Evolutionary conservation across 2,888 invertebrate genomes (phyloP).

Genomic region (Idaea dimidiata): DNA sequence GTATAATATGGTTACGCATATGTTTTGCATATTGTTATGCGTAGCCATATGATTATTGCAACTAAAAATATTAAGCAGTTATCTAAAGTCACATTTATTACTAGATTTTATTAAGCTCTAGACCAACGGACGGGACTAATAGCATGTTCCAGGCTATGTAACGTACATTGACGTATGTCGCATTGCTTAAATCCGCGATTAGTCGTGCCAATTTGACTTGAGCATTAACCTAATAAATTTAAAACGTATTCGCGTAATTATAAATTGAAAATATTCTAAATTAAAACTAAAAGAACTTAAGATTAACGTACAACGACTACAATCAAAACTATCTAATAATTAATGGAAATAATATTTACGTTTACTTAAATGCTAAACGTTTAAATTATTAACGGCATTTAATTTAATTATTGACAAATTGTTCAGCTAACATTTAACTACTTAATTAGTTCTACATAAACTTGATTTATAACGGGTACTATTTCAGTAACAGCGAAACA

Average conservation of each 20-base stretch:
- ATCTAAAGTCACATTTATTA: conserved; percentile 78
- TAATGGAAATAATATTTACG: conserved; percentile 15
- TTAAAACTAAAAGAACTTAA: conserved; percentile 11
- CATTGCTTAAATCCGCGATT: background rate
- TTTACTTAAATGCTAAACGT: conserved; percentile 26
- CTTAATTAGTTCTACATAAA: conserved; percentile 59
- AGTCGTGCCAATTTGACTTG: conserved; percentile 3
- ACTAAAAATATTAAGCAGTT: conserved; percentile 27
- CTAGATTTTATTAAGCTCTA: conserved; percentile 23
- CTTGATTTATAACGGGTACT: conserved; percentile 63
- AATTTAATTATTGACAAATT: conserved; percentile 43
- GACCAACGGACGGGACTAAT: background rate
- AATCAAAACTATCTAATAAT: conserved; percentile 5
- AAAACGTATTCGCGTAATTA: conserved; percentile 3
- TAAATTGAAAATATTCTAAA: conserved; percentile 8
- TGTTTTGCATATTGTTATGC: background rate
- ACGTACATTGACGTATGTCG: background rate
- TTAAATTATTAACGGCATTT: conserved; percentile 43
- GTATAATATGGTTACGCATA: background rate
- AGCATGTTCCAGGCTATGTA: background rate
- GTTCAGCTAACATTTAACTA: conserved; percentile 67
- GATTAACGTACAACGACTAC: conserved; percentile 6
- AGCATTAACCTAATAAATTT: conserved; percentile 1
- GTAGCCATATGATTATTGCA: conserved; percentile 3
- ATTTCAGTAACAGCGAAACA: conserved; percentile 35